phyloP scores from a whole-genome alignment of 1,140 invertebrate genomes.

The Penaeus chinensis region DNA sequence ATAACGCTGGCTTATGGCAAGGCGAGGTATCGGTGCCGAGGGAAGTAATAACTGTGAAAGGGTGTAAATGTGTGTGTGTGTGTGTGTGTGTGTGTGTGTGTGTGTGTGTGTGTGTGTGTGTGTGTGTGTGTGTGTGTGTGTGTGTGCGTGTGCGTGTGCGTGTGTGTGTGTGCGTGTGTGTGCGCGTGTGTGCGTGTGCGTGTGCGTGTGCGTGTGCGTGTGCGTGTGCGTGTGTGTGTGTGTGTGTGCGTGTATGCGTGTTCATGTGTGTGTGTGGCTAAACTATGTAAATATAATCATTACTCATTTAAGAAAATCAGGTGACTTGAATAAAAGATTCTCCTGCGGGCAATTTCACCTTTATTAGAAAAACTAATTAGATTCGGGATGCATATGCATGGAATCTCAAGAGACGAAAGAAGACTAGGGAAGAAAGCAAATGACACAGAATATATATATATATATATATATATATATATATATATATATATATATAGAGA shows the following conservation, averaged over 20 bases:
- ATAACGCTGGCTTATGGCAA: too few species aligned
- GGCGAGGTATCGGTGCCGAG: too few species aligned
- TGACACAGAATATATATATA: too few species aligned
- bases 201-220: constrained; percentile 10
- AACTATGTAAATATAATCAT: neutral
- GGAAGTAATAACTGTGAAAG: too few species aligned
- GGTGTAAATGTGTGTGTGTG: constrained; percentile 9
- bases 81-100: constrained; percentile 31
- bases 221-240: constrained; percentile 20
- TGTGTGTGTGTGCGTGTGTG: neutral
- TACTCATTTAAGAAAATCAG: neutral
- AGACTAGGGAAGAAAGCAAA: too few species aligned
- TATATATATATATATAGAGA: neutral
- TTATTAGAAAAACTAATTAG: too few species aligned
- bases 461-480: too few species aligned
- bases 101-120: constrained; percentile 12
- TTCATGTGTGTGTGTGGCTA: neutral
- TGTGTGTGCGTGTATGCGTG: neutral
- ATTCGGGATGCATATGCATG: too few species aligned
- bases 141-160: neutral
- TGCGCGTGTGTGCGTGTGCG: neutral
- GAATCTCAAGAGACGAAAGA: too few species aligned
- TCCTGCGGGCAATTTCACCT: too few species aligned
- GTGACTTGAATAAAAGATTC: too few species aligned
- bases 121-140: constrained; percentile 1